These are phyloP conservation scores for Phalloptychus januarius DNA, from an alignment of 2,797 vertebrate genomes.

Conservation along the genomic window DNA sequence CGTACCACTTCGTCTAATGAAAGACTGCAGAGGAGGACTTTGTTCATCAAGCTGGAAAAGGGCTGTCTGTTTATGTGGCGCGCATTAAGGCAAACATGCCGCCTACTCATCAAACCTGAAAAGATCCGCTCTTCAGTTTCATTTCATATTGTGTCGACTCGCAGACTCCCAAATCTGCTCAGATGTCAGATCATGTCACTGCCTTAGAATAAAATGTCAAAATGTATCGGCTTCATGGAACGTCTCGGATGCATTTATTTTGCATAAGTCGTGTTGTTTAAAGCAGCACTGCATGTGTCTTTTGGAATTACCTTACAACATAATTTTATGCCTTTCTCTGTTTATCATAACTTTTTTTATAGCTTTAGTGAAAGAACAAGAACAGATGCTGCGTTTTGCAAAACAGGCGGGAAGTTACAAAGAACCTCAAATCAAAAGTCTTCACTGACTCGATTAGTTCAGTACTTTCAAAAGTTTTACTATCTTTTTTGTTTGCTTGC, in stretches of 20 bases:
- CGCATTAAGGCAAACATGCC: neutral
- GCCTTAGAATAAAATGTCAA: neutral
- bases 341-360: neutral
- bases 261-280: neutral
- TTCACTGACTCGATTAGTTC: neutral
- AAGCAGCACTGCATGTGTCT: neutral
- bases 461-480: neutral
- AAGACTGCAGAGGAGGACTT: conserved; percentile 14
- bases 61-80: neutral
- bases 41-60: conserved; percentile 4
- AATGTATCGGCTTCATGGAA: neutral
- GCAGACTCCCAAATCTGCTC: conserved; percentile 9
- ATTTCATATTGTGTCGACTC: neutral
- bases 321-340: neutral
- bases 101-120: conserved; percentile 9
- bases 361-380: neutral
- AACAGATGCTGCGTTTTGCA: neutral
- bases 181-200: conserved; percentile 2
- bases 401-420: neutral
- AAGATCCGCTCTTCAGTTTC: neutral
- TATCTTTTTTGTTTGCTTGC: neutral
- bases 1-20: conserved; percentile 13
- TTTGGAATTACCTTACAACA: neutral
- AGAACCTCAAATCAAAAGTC: neutral
- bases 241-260: neutral